Base-by-base conservation (phyloP, 1,140 invertebrate species). In the Drosophila ohnishii region DNA sequence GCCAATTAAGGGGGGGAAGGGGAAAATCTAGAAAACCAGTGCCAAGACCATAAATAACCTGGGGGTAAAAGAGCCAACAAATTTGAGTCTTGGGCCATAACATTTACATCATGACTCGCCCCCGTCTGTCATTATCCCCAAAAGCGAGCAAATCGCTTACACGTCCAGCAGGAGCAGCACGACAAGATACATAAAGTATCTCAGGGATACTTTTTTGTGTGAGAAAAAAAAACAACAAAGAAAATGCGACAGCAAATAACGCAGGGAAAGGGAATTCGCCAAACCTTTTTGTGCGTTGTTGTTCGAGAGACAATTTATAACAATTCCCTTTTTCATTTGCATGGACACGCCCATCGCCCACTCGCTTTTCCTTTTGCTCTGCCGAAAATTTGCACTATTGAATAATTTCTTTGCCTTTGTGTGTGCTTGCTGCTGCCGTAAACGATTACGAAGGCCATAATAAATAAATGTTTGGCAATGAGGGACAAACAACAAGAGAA, bases 391-490 rank as follows among this genome's bases (percentile, higher is more conserved):
- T 69, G 64, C 65, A 70, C 66, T 70, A 70, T 70, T 70, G 64
- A 70, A 70, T 70, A 70, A 70, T 70, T 69, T 70, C 64, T 25
- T 25, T 39, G 64, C 40, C 32, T 55, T 69, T 42, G 50, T 53
- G 19, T 53, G 28, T 44, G 40, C 10, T 48, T 13, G 22, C 39
- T 47, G 47, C 10, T 66, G 64, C 60, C 64, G 32, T 70, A 70
- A 70, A 70, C 65, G 66, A 70, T 70, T 70, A 70, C 64, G 64
- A 70, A 57, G 66, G 65, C 51, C 30, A 58, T 58, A 71, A 71
- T 71, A 71, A 71, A 71, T 71, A 71, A 71, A 71, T 71, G 67
- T 70, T 71, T 71, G 65, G 51, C 67, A 70, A 71, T 69, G 40
- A 69, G 50, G 64, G 44, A 32, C 34, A 35, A 61, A 45, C 40